Conservation (phyloP, 2,888 invertebrate genomes). For the Ptilodon capucinus region DNA sequence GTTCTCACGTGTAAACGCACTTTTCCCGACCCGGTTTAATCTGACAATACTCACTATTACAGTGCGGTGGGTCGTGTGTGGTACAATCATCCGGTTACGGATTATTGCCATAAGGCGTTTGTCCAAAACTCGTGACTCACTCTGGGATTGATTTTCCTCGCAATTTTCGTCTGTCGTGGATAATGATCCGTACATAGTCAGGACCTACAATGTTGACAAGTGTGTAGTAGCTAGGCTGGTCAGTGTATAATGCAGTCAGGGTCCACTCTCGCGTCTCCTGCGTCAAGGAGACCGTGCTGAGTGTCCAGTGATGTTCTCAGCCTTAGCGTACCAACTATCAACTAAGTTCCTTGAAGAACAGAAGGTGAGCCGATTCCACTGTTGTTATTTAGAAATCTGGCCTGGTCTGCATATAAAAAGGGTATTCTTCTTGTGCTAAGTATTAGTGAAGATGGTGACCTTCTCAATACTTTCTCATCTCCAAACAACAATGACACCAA, state of each 20-base stretch:
- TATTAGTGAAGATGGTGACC: neutral
- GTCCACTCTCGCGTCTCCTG: slow-evolving; percentile 45
- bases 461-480: neutral
- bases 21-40: slow-evolving; percentile 52
- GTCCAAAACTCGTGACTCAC: slow-evolving; percentile 48
- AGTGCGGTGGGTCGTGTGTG: slow-evolving; percentile 22
- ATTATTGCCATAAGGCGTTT: slow-evolving; percentile 30
- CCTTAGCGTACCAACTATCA: slow-evolving; percentile 70
- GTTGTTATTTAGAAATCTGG: no score
- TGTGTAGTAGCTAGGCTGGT: slow-evolving; percentile 15
- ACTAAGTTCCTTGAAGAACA: slow-evolving; percentile 70
- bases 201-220: slow-evolving; percentile 9
- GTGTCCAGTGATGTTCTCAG: slow-evolving; percentile 67
- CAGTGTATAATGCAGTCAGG: slow-evolving; percentile 48
- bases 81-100: slow-evolving; percentile 47
- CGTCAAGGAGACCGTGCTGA: slow-evolving; percentile 46
- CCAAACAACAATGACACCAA: neutral
- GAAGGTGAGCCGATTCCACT: slow-evolving; percentile 48
- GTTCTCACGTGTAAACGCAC: slow-evolving; percentile 70
- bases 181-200: slow-evolving; percentile 15
- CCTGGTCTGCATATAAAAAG: no score
- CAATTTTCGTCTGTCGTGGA: slow-evolving; percentile 25
- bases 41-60: slow-evolving; percentile 24
- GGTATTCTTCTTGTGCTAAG: neutral
- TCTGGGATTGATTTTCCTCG: slow-evolving; percentile 47